A percentile compares a stretch with the other conserved stretches of the same genome.
Conservation (phyloP, 2,113 vertebrate genomes). For the Actenoides lindsayi region DNA sequence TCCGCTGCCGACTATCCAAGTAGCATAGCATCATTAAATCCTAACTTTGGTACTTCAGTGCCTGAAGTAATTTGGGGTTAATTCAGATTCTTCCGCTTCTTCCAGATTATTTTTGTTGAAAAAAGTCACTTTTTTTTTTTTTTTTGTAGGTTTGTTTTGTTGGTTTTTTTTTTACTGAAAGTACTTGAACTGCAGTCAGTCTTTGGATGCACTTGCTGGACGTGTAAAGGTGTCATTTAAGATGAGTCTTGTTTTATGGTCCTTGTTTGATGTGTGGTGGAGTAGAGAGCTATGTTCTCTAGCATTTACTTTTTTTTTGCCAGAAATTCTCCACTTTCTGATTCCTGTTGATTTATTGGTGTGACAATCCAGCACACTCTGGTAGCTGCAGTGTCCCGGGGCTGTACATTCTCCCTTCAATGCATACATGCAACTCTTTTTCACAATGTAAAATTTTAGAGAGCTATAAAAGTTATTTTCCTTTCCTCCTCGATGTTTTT, state of each 20-base stretch:
- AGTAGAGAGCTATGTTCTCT: neutral
- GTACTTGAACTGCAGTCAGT: neutral
- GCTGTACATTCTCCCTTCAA: neutral
- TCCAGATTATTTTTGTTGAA: neutral
- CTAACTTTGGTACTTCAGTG: neutral
- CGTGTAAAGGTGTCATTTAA: neutral
- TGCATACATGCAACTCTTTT: neutral
- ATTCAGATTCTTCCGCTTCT: neutral
- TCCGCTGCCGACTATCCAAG: neutral
- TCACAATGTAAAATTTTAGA: neutral
- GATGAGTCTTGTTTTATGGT: neutral
- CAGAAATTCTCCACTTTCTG: neutral
- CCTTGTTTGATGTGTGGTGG: neutral
- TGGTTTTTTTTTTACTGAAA: neutral
- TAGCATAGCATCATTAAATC: neutral
- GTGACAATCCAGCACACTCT: neutral
- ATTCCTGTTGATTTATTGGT: neutral
- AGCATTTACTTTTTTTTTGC: neutral
- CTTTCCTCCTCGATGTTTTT: neutral
- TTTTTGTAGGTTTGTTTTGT: neutral
- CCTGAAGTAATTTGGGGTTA: neutral
- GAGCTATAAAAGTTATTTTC: neutral
- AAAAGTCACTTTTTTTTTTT: neutral
- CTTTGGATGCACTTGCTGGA: neutral
- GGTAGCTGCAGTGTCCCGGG: neutral